Conservation (phyloP, 2,888 invertebrate species). For the Argynnis bischoffii region DNA sequence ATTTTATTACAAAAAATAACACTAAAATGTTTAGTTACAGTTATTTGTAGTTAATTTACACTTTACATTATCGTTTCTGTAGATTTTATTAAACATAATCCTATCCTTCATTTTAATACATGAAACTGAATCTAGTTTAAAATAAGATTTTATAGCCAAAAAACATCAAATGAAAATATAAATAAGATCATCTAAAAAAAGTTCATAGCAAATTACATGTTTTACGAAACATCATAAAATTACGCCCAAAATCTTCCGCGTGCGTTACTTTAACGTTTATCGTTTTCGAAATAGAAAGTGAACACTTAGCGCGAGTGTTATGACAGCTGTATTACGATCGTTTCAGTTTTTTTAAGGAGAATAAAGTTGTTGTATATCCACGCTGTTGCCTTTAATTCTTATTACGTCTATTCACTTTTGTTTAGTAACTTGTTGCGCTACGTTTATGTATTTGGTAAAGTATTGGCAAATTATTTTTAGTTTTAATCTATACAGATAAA, state of each 20-base stretch:
- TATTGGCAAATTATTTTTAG: too few relatives aligned
- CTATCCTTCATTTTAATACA: background rate
- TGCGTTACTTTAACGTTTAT: slow-evolving; percentile 26
- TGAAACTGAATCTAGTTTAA: background rate
- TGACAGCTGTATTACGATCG: slow-evolving; percentile 44
- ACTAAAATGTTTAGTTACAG: too few relatives aligned
- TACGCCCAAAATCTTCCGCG: slow-evolving; percentile 26
- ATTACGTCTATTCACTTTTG: background rate
- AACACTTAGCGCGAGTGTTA: slow-evolving; percentile 41
- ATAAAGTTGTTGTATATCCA: slow-evolving; percentile 45
- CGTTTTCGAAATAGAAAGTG: slow-evolving; percentile 38
- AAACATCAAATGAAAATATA: too few relatives aligned
- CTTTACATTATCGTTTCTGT: too few relatives aligned
- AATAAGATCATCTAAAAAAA: background rate
- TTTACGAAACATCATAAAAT: slow-evolving; percentile 17
- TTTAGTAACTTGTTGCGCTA: slow-evolving; percentile 1
- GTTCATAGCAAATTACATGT: background rate
- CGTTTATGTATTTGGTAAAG: too few relatives aligned
- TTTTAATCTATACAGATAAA: too few relatives aligned
- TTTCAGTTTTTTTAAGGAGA: slow-evolving; percentile 46
- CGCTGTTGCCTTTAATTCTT: slow-evolving; percentile 11
- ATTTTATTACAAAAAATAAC: too few relatives aligned
- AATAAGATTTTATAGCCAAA: too few relatives aligned
- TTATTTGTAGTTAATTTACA: too few relatives aligned
- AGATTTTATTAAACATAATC: background rate